Percentiles rank a stretch among this genome's conserved stretches.
These are phyloP conservation scores for Oceanites oceanicus DNA, from an alignment of 2,113 vertebrate species.

Conservation along the genomic window DNA sequence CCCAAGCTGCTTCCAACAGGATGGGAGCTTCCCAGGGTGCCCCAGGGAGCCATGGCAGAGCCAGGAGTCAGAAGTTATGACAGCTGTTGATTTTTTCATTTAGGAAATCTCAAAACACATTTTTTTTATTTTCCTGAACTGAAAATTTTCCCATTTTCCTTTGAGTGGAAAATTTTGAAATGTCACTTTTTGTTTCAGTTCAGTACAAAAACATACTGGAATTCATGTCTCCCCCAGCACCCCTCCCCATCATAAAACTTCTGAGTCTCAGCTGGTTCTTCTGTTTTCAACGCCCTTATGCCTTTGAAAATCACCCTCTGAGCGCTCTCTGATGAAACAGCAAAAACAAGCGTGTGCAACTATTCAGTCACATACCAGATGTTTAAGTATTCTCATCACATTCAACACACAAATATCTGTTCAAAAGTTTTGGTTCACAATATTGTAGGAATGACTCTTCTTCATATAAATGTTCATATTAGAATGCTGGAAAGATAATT, in stretches of 20 bases:
- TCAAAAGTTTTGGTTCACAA: not conserved
- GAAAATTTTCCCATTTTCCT: not conserved
- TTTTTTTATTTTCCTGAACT: not conserved
- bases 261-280: not conserved
- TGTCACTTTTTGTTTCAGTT: not conserved
- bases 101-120: not conserved
- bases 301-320: conserved; percentile 7
- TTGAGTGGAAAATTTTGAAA: conserved; percentile 15
- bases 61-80: not conserved
- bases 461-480: not conserved
- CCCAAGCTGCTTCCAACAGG: not conserved
- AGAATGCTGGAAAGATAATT: not conserved
- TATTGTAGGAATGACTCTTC: not conserved
- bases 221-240: not conserved
- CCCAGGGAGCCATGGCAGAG: not conserved
- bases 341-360: not conserved
- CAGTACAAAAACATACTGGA: not conserved
- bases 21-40: not conserved
- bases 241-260: conserved; percentile 8
- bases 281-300: not conserved
- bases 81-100: not conserved
- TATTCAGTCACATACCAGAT: not conserved
- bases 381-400: not conserved
- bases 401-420: not conserved
- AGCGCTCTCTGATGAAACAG: not conserved